A percentile compares a stretch with the other conserved stretches of the same genome.
Evolutionary conservation across 2,797 vertebrate species (phyloP).

Genomic region (Tangara arthus): DNA sequence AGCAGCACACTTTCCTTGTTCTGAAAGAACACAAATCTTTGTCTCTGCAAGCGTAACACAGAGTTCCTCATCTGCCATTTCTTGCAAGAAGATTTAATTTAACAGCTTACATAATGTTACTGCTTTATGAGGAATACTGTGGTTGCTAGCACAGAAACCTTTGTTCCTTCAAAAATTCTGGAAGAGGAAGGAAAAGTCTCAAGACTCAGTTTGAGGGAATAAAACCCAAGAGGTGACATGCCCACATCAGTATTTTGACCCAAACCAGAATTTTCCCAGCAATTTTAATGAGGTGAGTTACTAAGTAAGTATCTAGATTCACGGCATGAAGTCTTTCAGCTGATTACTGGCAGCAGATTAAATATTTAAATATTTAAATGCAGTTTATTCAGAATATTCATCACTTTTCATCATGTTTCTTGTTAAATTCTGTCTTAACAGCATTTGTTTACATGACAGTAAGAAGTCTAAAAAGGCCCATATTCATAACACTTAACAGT

Average conservation of each 20-base stretch:
- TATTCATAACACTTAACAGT: background rate
- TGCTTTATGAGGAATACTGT: background rate
- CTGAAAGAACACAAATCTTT: background rate
- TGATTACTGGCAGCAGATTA: background rate
- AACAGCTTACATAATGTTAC: background rate
- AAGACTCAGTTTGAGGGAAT: background rate
- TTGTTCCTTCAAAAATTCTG: background rate
- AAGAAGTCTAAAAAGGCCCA: background rate
- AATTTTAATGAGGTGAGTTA: background rate
- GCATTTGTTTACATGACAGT: slow-evolving; percentile 13
- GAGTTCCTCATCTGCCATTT: background rate
- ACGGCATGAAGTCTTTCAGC: background rate
- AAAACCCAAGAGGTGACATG: background rate
- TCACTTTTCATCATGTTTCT: background rate
- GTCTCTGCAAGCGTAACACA: background rate
- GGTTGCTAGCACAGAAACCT: background rate
- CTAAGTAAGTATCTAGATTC: background rate
- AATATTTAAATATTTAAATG: background rate
- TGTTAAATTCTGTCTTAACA: background rate
- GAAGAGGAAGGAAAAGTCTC: background rate
- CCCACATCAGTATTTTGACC: background rate
- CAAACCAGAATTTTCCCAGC: background rate
- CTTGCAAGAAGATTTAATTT: background rate
- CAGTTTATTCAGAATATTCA: background rate
- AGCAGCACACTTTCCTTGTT: background rate